Percentiles rank a stretch among this genome's conserved stretches.
Evolutionary conservation across 2,888 invertebrate species (phyloP).

Genomic region (Dicranocentrus wangi): DNA sequence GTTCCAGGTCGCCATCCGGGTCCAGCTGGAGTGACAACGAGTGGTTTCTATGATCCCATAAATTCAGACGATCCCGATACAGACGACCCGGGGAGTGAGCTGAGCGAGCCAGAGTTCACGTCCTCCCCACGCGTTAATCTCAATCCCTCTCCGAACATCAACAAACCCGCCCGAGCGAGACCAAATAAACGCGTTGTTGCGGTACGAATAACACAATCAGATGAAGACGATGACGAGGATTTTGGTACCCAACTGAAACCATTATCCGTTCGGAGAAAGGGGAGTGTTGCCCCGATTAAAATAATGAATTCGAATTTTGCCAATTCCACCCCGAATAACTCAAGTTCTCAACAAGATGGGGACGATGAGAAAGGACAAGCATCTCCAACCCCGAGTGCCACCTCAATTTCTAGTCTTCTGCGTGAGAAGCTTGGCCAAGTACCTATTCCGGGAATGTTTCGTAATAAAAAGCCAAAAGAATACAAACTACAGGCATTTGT

Average conservation of each 20-base stretch:
- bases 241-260: slow-evolving; percentile 29
- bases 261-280: slow-evolving; percentile 59
- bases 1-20: slow-evolving; percentile 50
- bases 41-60: slow-evolving; percentile 27
- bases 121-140: slow-evolving; percentile 12
- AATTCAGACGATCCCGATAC: slow-evolving; percentile 18
- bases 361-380: slow-evolving; percentile 52
- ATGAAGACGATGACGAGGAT: slow-evolving; percentile 47
- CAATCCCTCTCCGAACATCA: slow-evolving; percentile 26
- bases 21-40: slow-evolving; percentile 37
- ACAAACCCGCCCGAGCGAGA: slow-evolving; percentile 12
- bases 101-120: slow-evolving; percentile 47
- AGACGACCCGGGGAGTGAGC: slow-evolving; percentile 46
- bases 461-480: slow-evolving; percentile 82
- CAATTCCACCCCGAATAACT: slow-evolving; percentile 47
- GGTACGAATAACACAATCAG: slow-evolving; percentile 17
- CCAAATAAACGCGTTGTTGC: slow-evolving; percentile 16
- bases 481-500: slow-evolving; percentile 79
- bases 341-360: background rate
- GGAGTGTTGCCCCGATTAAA: slow-evolving; percentile 59
- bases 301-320: slow-evolving; percentile 65
- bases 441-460: slow-evolving; percentile 83
- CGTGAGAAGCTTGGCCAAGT: slow-evolving; percentile 63
- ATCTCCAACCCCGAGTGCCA: slow-evolving; percentile 54
- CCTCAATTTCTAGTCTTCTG: slow-evolving; percentile 54